Base-by-base conservation (phyloP, 2,797 vertebrate species). In the Dermochelys coriacea region DNA sequence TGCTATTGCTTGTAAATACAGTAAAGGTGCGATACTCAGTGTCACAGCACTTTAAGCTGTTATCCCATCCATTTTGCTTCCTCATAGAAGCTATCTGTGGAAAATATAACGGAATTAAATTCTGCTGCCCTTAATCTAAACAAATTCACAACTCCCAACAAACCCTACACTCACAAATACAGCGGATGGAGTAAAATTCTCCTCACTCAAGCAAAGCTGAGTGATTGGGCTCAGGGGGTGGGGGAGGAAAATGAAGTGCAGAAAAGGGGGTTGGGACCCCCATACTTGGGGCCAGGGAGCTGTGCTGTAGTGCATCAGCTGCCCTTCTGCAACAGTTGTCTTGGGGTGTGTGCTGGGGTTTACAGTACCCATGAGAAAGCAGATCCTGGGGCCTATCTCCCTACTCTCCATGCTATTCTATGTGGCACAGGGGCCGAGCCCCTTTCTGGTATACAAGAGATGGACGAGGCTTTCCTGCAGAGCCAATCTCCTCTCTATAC, bases 91-190 rank as follows among this genome's bases (percentile, higher is more conserved):
- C 3, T 83, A 68, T 71, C 81, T 82, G 55, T 90, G 59, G 88
- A 88, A 91, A 95, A 81, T 52, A 49, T 5, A 57, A 59, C 15
- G 7, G 3, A 1, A 87, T 68, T 94, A 82, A 88, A 91, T 93
- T 88, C 54, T 49, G 87, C 25, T 12, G 50, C 1, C 51, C 50
- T 93, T 94, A 94, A 92, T 85, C 77, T 82, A 91, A 88, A 75
- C 1, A 61, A 84, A 50, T 29, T 64, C 9, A 88, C 85, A 8
- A 15, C 47, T 82, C 41, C 12, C 86, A 87, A 50, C 12, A 85
- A 54, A 84, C 9, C 52, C 57, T 6, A 0, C 2, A 78, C 79
- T 6, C 8, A 12, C 21, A 49, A 9, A 82, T n/a, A n/a, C 59
- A 64, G 59, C 15, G 14, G 14, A 64, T 64, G 31, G 59, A 59